A percentile compares a stretch with the other conserved stretches of the same genome.
These are phyloP conservation scores for Drosophila kohkoa DNA, from an alignment of 1,140 invertebrate species.

Conservation along the genomic window DNA sequence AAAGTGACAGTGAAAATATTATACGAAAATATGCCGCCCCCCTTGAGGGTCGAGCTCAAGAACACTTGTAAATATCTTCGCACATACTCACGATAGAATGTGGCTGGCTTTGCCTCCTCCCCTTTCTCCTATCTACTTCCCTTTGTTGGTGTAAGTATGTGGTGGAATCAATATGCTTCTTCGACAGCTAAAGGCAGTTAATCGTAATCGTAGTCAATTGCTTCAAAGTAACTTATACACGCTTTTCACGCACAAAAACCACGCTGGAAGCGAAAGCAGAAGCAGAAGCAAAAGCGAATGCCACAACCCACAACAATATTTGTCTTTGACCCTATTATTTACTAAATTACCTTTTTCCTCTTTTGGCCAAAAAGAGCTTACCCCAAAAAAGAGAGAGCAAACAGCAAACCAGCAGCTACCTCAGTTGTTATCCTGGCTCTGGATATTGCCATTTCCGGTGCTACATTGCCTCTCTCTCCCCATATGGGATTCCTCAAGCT, in stretches of 20 bases:
- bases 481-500: constrained; percentile 23
- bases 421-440: neutral
- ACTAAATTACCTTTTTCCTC: constrained; percentile 81
- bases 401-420: constrained; percentile 31
- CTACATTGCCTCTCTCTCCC: constrained; percentile 6
- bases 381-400: constrained; percentile 3
- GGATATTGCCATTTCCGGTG: constrained; percentile 34
- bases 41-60: no score
- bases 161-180: constrained; percentile 15
- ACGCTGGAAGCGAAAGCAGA: constrained; percentile 55
- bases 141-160: no score
- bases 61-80: neutral
- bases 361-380: constrained; percentile 50
- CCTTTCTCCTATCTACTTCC: no score
- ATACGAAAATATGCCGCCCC: no score
- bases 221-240: constrained; percentile 72
- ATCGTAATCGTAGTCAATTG: constrained; percentile 72
- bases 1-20: constrained; percentile 17
- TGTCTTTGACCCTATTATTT: constrained; percentile 82
- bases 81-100: constrained; percentile 4
- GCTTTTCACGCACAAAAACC: constrained; percentile 74
- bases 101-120: no score
- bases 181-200: constrained; percentile 34
- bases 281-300: constrained; percentile 1
- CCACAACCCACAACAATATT: constrained; percentile 73